Conservation (phyloP, 2,888 invertebrate genomes). For the Lysandra bellargus region DNA sequence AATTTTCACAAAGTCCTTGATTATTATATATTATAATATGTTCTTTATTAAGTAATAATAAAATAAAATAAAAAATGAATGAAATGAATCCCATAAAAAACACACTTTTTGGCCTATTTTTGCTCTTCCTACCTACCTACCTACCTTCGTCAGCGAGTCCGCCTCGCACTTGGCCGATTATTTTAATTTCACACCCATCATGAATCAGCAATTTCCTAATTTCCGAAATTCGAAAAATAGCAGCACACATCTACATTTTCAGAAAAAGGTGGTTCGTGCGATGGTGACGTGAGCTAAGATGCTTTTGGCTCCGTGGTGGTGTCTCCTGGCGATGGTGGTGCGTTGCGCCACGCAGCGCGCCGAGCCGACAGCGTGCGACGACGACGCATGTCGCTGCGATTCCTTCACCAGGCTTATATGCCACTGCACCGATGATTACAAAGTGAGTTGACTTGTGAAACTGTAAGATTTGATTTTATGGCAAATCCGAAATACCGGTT, state of each 20-base stretch:
- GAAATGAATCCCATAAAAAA: too few relatives aligned
- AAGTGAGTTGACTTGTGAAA: slow-evolving; percentile 51
- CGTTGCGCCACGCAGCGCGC: slow-evolving; percentile 53
- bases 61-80: too few relatives aligned
- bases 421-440: slow-evolving; percentile 72
- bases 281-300: slow-evolving; percentile 71
- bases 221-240: background rate
- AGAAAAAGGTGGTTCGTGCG: slow-evolving; percentile 48
- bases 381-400: slow-evolving; percentile 80
- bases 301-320: slow-evolving; percentile 66
- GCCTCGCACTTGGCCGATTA: background rate
- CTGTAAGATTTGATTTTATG: background rate
- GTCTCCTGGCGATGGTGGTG: slow-evolving; percentile 56
- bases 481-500: background rate
- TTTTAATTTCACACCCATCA: background rate
- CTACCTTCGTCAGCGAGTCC: background rate
- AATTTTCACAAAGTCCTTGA: too few relatives aligned
- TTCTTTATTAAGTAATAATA: background rate
- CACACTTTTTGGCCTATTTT: too few relatives aligned
- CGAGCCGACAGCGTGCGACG: slow-evolving; percentile 73
- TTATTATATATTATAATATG: too few relatives aligned
- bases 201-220: too few relatives aligned
- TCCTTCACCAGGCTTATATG: slow-evolving; percentile 79
- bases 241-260: slow-evolving; percentile 34
- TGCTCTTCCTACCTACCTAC: too few relatives aligned